Conservation (phyloP, 2,797 vertebrate genomes). For the Hydrolagus colliei region DNA sequence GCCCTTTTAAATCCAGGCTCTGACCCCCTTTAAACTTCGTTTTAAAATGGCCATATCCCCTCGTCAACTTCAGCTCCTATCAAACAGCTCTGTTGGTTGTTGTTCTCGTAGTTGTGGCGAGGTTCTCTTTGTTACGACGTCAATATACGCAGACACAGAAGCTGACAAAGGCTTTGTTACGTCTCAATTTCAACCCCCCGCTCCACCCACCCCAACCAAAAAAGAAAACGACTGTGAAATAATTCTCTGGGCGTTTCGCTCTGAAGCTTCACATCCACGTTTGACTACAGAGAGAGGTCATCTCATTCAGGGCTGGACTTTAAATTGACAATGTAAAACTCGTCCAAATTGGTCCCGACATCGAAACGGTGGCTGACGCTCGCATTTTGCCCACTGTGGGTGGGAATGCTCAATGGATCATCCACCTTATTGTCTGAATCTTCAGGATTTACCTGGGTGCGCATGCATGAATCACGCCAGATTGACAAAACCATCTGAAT, state of each 20-base stretch:
- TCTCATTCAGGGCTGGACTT: neutral
- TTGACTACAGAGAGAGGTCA: neutral
- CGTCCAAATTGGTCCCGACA: neutral
- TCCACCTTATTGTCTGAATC: neutral
- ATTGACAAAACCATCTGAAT: no score
- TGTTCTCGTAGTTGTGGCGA: neutral
- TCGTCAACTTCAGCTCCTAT: conserved; percentile 29
- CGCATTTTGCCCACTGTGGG: neutral
- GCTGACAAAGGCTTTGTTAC: neutral
- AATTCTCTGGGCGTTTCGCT: neutral
- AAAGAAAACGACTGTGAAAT: neutral
- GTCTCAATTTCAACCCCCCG: neutral
- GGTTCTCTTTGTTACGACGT: neutral
- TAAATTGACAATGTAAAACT: conserved; percentile 20
- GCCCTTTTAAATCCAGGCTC: conserved; percentile 29
- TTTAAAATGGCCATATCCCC: conserved; percentile 31
- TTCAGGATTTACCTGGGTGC: neutral
- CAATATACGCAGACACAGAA: neutral
- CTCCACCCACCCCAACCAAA: no score
- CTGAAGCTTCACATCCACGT: neutral
- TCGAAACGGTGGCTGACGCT: neutral
- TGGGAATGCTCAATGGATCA: neutral
- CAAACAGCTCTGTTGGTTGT: conserved; percentile 21
- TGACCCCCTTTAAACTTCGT: conserved; percentile 31
- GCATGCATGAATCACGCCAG: neutral